Evolutionary conservation across 2,888 invertebrate genomes (phyloP), one percentile per base, ranked within the genome.

Genomic region (Mesoligia furuncula): DNA sequence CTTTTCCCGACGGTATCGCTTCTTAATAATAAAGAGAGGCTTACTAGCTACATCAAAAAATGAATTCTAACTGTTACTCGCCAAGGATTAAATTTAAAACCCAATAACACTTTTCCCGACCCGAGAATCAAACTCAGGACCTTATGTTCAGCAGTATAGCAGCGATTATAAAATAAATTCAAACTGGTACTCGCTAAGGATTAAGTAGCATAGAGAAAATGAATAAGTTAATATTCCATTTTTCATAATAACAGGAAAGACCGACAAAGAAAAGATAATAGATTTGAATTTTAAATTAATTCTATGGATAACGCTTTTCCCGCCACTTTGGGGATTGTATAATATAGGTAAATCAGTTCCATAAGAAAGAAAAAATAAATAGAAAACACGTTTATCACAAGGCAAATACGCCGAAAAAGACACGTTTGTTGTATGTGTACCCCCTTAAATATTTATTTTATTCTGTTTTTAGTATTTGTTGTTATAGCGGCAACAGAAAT

Each of bases 221-320:
- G 54, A n/a, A 27, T 51, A 59, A 68, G 54, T 64, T 68, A 81
- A 68, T 54, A 68, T 80, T 59, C 31, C 31, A 73, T 69, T 69
- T 75, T 75, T 65, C 51, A 39, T 69, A 48, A 75, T 65, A 64
- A 75, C 65, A 51, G 57, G 31, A 64, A 65, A 36, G 17, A 67
- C 51, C 57, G 51, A 64, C 51, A 82, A 75, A 69, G 76, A 82
- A 82, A 82, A 51, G 68, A 65, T 80, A 81, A 81, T 74, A 20
- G 82, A 81, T 69, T 80, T 81, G 15, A 36, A 69, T 80, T 79
- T 73, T 24, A 71, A 79, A 79, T 78, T 78, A 77, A 27, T 48
- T 42, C 27, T 48, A 36, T 57, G 20, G 24, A 5, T 24, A 11
- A 27, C 31, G 48, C 81, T 51, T 81, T 57, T 13, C n/a, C 42